Evolutionary conservation across 2,113 vertebrate genomes (phyloP), one percentile per base, ranked within the genome.

Genomic region (Pachyramphus minor): DNA sequence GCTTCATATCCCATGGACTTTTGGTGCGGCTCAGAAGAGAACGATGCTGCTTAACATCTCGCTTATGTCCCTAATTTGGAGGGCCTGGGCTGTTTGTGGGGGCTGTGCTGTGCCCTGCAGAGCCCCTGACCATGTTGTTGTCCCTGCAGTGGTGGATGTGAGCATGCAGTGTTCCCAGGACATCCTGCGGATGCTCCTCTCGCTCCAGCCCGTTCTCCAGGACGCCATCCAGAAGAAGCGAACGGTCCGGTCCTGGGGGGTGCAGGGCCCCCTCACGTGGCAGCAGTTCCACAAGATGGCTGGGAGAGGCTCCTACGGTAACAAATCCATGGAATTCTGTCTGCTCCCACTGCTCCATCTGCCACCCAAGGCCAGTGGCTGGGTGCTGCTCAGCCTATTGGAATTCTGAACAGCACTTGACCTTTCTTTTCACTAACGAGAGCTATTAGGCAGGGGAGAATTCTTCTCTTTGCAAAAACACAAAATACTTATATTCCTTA

Each of bases 261-360:
- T 99, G 94, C 99, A 99, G 92, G 99, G 99, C 19, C 99, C 99
- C 66, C 98, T 99, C 74, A 99, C 99, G 49, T 99, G 99, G 99
- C 99, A 99, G 85, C 99, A 99, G 94, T 99, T 99, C 94, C 99
- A 99, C 98, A 99, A 99, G 95, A 99, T 99, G 99, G 99, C 99
- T 94, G 99, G 99, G 87, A 99, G 99, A 91, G 99, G 99, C 94
- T 99, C 99, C 74, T 99, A 99, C 5, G 99, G 99, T 99, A 98
- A 98, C 15, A n/a, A 49, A 21, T 14, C 42, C 14, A 50, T 15
- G 14, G 68, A 27, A 41, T 91, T 50, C 53, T 47, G 5, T 27
- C 60, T 9, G 2, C 15, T 60, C 18, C 19, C 9, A 19, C 49
- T 25, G 5, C 82, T 44, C 31, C 23, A 17, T 30, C 35, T 3